Base-by-base conservation (phyloP, 1,140 invertebrate genomes). In the Meteorus sp. region DNA sequence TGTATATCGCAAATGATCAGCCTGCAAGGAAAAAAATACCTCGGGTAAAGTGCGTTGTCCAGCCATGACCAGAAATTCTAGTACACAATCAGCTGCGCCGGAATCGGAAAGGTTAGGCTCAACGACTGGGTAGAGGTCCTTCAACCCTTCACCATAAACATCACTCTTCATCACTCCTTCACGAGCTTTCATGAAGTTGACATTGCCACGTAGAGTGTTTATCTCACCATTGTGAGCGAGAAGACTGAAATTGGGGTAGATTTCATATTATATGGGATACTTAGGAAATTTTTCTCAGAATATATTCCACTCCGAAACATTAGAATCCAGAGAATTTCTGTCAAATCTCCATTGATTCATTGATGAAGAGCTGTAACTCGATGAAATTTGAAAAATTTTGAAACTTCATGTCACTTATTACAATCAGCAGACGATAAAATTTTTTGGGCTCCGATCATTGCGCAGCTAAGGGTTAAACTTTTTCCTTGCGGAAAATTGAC, bases 171-270 rank as follows among this genome's bases (percentile, higher is more conserved):
- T 99, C 0, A 98, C 94, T 56, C 97, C 97, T 81, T 99, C 97
- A 52, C 97, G 86, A 23, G 97, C 97, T 75, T 95, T 95, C 96
- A 99, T 99, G 45, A 95, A 85, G 79, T 99, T 99, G 0, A 98
- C 92, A 75, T 99, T 99, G 55, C 97, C 97, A 60, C 95, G 87
- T 22, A 99, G 85, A 3, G 97, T 99, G 79, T 99, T 99, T 73
- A 99, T 99, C 83, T 99, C 97, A 45, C 97, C 97, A 83, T 99
- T 99, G 81, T 99, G 97, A 59, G 97, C 97, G 55, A 99, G 81
- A 56, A 95, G 86, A 75, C 94, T 95, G 78, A 52, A 48, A 55
- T 55, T 41, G 7, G 61, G n/a, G 43, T 6, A 41, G 22, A 17
- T 27, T 8, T 52, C 31, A 15, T 20, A 25, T 43, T 59, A 22